Base-by-base conservation (phyloP, 2,797 vertebrate species). In the Melanotaenia trifasciata region DNA sequence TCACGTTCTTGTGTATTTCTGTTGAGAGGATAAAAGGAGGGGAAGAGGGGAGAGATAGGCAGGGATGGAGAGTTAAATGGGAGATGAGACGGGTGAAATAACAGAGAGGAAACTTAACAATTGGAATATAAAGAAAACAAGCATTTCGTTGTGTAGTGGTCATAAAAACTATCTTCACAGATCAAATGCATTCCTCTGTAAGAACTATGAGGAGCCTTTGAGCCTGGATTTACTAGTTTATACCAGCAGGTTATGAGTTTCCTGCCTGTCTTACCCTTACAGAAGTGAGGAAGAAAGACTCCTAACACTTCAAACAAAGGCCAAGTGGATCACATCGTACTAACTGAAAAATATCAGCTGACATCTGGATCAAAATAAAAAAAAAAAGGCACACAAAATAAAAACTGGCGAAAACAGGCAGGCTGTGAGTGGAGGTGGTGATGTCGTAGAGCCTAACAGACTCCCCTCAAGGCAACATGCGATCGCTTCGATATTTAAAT, bases 1-100 rank as follows among this genome's bases (percentile, higher is more conserved):
- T 96, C 67, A 94, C 90, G 3, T 99, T 99, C 85, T 98, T 96
- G 75, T 97, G 96, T 24, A 94, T 89, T 78, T 98, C 98, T 98
- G 68, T 33, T 40, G 30, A 79, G 57, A 58, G 4, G 32, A 38
- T 53, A 14, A 57, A 22, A 63, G 0, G 24, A 53, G 43, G 45
- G 33, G n/a, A 58, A 53, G 54, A 57, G 66, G 67, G 22, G 11
- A 60, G 18, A 1, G 43, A 20, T 5, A 16, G 26, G 56, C n/a
- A 45, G 32, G 58, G 45, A n/a, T 28, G 63, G 36, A 9, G 61
- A 54, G 30, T 57, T 64, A 13, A 16, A 33, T 9, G 36, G 30
- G 54, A 47, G 72, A 36, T 1, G 5, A 75, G 45, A 30, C 45
- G 58, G 2, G 58, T 60, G 16, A 1, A 30, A 33, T 67, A 14